Percentiles rank a stretch among this genome's conserved stretches.
phyloP scores from a whole-genome alignment of 2,113 vertebrate genomes.

The Pomatorhinus ruficollis region DNA sequence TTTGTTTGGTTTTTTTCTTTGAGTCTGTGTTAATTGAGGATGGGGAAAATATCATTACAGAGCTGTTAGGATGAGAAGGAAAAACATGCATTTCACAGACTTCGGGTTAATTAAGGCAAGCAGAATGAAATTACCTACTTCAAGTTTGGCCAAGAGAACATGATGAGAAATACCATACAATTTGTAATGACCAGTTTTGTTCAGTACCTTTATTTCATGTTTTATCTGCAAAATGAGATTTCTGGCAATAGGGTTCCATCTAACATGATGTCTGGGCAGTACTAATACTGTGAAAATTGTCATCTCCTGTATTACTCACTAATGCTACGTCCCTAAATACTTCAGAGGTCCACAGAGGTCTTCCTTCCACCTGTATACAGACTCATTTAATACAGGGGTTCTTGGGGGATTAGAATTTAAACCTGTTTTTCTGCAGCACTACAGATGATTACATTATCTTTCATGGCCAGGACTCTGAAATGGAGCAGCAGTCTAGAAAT shows the following conservation, averaged over 20 bases:
- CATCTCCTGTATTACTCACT: neutral
- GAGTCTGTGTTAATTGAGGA: neutral
- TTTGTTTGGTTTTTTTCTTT: no score
- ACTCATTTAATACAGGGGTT: neutral
- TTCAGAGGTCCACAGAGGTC: neutral
- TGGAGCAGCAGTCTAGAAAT: neutral
- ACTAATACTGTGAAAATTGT: neutral
- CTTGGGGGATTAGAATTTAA: neutral
- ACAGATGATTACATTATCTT: neutral
- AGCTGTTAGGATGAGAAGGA: neutral
- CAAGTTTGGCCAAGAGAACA: neutral
- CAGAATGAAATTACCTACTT: neutral
- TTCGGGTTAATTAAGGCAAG: slow-evolving; percentile 21
- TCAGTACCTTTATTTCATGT: neutral
- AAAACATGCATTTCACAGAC: neutral
- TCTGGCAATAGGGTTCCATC: neutral
- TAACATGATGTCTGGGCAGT: neutral
- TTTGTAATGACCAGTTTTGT: neutral
- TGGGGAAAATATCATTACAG: neutral
- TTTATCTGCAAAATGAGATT: neutral
- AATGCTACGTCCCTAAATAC: neutral
- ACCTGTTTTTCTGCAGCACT: neutral
- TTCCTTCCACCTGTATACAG: neutral
- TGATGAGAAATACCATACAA: neutral
- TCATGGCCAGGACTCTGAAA: neutral